phyloP scores from a whole-genome alignment of 2,797 vertebrate genomes.

The Aotus griseimembra region DNA sequence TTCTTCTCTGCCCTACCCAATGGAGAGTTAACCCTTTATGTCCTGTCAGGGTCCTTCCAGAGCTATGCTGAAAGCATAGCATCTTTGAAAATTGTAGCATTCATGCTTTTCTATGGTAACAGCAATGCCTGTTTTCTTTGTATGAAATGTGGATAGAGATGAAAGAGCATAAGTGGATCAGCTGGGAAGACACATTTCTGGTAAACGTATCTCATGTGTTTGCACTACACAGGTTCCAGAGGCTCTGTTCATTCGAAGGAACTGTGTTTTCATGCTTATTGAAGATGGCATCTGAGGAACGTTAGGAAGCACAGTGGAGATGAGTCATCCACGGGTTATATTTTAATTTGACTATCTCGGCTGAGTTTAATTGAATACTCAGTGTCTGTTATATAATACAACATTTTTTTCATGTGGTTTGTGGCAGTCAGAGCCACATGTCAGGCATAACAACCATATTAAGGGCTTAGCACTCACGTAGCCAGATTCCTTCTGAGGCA shows the following conservation, averaged over 20 bases:
- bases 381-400: too few relatives aligned
- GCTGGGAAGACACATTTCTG: background rate
- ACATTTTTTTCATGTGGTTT: background rate
- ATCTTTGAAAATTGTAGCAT: background rate
- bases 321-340: background rate
- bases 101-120: background rate
- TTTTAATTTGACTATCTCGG: background rate
- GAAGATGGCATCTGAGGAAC: background rate
- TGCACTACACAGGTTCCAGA: background rate
- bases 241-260: background rate
- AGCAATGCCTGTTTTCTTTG: background rate
- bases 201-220: background rate
- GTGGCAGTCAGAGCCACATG: accelerated
- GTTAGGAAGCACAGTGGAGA: background rate
- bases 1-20: background rate
- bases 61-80: background rate
- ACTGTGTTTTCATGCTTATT: background rate
- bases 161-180: background rate
- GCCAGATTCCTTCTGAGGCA: background rate
- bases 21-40: background rate
- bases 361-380: background rate
- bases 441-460: background rate
- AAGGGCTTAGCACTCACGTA: background rate
- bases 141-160: background rate
- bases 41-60: background rate